Evolutionary conservation across 2,888 invertebrate genomes (phyloP).

Genomic region (Apamea sordens): DNA sequence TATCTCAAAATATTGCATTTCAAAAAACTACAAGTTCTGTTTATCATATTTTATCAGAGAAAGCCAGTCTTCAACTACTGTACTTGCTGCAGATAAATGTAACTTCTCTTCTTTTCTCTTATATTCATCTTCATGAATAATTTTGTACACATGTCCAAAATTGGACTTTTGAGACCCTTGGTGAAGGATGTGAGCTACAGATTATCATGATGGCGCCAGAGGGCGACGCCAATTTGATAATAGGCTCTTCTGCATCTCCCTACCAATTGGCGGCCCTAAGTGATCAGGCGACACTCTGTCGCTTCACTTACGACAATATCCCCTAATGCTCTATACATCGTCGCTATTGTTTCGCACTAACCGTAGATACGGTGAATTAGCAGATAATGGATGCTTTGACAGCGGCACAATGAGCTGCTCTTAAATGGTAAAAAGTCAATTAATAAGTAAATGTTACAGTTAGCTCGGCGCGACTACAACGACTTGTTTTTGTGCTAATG

Average conservation of each 20-base stretch:
- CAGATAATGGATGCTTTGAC: slow-evolving; percentile 61
- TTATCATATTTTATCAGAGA: no score
- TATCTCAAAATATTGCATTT: background rate
- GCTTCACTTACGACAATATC: slow-evolving; percentile 65
- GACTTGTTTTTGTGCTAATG: background rate
- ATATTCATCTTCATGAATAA: no score
- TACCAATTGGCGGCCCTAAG: slow-evolving; percentile 58
- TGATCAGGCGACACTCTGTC: slow-evolving; percentile 71
- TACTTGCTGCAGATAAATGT: background rate
- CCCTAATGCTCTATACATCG: slow-evolving; percentile 57
- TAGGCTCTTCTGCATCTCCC: slow-evolving; percentile 37
- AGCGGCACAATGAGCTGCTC: slow-evolving; percentile 35
- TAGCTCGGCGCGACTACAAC: slow-evolving; percentile 8
- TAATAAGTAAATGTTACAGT: slow-evolving; percentile 22
- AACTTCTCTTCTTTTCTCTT: background rate
- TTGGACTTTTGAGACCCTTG: background rate
- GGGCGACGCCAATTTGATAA: background rate
- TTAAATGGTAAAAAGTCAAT: slow-evolving; percentile 47
- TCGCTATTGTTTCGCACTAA: slow-evolving; percentile 58
- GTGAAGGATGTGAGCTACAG: background rate
- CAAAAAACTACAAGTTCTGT: background rate
- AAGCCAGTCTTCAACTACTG: background rate
- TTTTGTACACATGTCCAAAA: background rate
- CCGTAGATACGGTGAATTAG: slow-evolving; percentile 46
- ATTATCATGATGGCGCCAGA: slow-evolving; percentile 1